Conservation (phyloP, 2,888 invertebrate genomes). For the Agrochola macilenta region DNA sequence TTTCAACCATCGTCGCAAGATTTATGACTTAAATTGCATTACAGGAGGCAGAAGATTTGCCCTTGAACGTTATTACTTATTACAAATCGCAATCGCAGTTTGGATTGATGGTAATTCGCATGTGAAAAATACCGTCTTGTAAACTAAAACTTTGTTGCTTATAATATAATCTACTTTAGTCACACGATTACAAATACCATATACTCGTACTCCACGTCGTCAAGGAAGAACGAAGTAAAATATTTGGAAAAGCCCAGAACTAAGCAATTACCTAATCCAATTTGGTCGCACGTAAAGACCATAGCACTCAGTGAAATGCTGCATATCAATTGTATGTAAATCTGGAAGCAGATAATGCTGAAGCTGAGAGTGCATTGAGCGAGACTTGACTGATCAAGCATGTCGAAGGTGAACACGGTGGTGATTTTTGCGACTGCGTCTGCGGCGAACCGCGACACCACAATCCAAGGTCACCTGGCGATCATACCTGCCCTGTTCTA, state of each 20-base stretch:
- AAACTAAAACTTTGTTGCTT: constrained; percentile 15
- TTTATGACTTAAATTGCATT: constrained; percentile 75
- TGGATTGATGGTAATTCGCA: constrained; percentile 71
- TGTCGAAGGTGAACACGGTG: constrained; percentile 77
- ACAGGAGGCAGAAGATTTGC: constrained; percentile 65
- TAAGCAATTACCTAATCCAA: neutral
- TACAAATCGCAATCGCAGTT: constrained; percentile 74
- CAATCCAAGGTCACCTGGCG: constrained; percentile 80
- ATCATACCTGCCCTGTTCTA: constrained; percentile 78
- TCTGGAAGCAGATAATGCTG: constrained; percentile 43
- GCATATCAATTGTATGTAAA: constrained; percentile 41
- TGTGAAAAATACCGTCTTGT: constrained; percentile 33
- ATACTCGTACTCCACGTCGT: neutral
- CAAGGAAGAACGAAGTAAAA: neutral
- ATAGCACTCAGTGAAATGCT: constrained; percentile 17
- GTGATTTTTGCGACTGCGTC: constrained; percentile 79
- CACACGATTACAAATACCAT: neutral
- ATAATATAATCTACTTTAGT: neutral
- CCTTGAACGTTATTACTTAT: constrained; percentile 79
- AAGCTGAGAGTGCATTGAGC: constrained; percentile 56
- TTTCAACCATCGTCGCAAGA: constrained; percentile 64
- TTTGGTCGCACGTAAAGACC: neutral
- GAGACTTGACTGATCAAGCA: constrained; percentile 73
- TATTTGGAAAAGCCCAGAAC: constrained; percentile 7
- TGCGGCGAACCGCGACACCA: constrained; percentile 81